phyloP scores from a whole-genome alignment of 2,113 vertebrate genomes.

The Anguilla rostrata region DNA sequence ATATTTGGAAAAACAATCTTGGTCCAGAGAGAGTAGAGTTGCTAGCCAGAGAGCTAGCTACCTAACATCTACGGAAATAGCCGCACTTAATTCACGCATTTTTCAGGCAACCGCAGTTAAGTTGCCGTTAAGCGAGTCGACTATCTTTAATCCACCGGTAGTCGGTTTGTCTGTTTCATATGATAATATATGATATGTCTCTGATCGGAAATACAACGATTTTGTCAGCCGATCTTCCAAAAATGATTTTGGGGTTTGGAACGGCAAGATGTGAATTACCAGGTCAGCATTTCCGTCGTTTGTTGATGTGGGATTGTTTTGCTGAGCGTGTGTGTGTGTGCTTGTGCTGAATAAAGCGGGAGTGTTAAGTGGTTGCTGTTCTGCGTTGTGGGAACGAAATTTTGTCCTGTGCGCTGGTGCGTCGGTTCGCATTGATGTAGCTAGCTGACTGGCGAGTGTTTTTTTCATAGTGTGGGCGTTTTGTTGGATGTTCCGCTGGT shows the following conservation, averaged over 20 bases:
- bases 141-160: background rate
- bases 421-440: conserved; percentile 10
- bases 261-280: background rate
- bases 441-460: conserved; percentile 2
- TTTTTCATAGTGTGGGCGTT: conserved; percentile 41
- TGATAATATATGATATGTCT: background rate
- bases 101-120: background rate
- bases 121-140: background rate
- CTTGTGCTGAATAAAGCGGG: background rate
- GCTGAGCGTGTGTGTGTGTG: background rate
- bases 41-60: background rate
- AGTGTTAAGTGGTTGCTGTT: background rate
- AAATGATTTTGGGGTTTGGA: background rate
- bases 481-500: conserved; percentile 34
- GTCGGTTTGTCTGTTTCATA: background rate
- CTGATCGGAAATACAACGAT: background rate
- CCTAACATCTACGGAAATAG: background rate
- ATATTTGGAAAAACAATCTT: background rate
- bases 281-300: conserved; percentile 26
- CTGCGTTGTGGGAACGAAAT: background rate
- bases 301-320: conserved; percentile 26
- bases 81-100: background rate
- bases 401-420: conserved; percentile 13
- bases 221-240: background rate
- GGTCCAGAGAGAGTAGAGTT: no score